Conservation (phyloP, 2,797 vertebrate species). For the Microctenopoma lineatum region DNA sequence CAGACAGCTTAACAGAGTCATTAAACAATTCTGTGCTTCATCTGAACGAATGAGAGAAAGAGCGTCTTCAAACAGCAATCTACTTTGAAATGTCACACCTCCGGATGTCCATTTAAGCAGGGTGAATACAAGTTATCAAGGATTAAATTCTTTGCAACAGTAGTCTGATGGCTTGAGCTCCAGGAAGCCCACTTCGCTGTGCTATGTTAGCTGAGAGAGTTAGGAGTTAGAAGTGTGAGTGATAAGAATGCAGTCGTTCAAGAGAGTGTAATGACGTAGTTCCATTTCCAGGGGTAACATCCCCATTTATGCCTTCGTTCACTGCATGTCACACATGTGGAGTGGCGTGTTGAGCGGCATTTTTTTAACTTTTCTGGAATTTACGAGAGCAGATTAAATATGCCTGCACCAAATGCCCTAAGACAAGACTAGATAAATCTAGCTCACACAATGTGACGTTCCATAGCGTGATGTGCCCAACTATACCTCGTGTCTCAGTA, state of each 20-base stretch:
- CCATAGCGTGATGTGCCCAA: constrained; percentile 35
- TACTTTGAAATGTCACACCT: constrained; percentile 25
- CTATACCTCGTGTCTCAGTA: constrained; percentile 18
- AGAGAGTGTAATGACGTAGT: constrained; percentile 41
- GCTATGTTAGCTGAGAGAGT: constrained; percentile 77
- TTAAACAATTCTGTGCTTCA: constrained; percentile 7
- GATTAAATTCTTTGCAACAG: constrained; percentile 45
- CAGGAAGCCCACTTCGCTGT: constrained; percentile 49
- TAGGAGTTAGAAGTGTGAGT: constrained; percentile 42
- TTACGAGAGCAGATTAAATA: constrained; percentile 23
- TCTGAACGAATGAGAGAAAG: constrained; percentile 9
- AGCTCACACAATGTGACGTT: constrained; percentile 28
- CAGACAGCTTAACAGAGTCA: constrained; percentile 9
- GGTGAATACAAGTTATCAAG: constrained; percentile 15
- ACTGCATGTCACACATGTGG: constrained; percentile 49
- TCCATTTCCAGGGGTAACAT: constrained; percentile 45
- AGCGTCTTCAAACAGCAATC: constrained; percentile 14
- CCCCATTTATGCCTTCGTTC: constrained; percentile 41
- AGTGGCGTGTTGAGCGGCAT: background rate
- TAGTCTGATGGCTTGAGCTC: constrained; percentile 47
- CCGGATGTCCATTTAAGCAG: constrained; percentile 8
- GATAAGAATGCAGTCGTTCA: constrained; percentile 56
- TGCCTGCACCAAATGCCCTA: constrained; percentile 16
- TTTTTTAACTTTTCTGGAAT: constrained; percentile 9
- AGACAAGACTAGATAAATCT: constrained; percentile 16